These are phyloP conservation scores for Drosophila mercatorum DNA, from an alignment of 2,888 invertebrate genomes.

Conservation along the genomic window DNA sequence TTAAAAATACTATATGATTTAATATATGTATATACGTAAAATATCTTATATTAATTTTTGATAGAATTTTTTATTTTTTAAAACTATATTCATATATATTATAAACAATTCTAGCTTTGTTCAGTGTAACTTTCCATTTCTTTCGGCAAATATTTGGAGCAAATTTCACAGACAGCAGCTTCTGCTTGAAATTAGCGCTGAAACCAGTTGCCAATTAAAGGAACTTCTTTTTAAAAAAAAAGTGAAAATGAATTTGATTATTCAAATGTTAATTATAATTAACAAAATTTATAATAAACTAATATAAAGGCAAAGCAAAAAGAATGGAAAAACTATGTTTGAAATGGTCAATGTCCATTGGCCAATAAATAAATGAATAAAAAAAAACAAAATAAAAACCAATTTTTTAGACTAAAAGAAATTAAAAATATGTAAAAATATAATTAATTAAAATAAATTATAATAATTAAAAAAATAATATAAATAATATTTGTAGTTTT, in stretches of 20 bases:
- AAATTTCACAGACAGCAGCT: background rate
- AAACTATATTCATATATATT: too few species aligned
- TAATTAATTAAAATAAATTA: too few species aligned
- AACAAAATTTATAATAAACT: background rate
- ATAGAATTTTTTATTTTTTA: too few species aligned
- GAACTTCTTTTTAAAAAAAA: background rate
- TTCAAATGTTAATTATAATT: background rate
- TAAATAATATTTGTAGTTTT: too few species aligned
- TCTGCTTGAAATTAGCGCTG: background rate
- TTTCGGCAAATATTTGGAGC: background rate
- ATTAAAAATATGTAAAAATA: too few species aligned
- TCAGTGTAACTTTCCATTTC: constrained; percentile 20
- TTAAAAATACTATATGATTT: too few species aligned
- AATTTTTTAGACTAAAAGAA: too few species aligned
- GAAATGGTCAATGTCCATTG: background rate
- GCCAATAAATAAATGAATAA: background rate
- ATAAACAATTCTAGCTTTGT: background rate
- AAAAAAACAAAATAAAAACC: too few species aligned
- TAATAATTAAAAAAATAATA: too few species aligned
- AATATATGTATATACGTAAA: too few species aligned
- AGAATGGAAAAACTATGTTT: background rate
- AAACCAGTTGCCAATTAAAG: constrained; percentile 10
- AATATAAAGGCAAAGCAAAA: background rate
- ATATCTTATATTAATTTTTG: too few species aligned
- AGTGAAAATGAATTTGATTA: constrained; percentile 4